phyloP scores from a whole-genome alignment of 2,113 vertebrate species.

The Nyctereutes procyonoides region DNA sequence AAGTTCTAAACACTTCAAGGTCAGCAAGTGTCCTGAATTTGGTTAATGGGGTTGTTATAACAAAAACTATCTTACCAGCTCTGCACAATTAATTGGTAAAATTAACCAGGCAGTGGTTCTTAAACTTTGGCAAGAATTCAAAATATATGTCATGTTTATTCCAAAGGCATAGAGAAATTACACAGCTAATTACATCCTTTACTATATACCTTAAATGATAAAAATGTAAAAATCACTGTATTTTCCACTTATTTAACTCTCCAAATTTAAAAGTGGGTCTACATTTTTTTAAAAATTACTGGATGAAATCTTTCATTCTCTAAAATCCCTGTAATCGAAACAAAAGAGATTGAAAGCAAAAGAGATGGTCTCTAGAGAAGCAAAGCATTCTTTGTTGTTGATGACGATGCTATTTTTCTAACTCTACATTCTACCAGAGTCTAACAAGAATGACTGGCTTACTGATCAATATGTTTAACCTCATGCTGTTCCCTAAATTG shows the following conservation, averaged over 20 bases:
- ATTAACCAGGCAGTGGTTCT: neutral
- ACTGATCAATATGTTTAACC: slow-evolving; percentile 79
- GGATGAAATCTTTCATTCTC: slow-evolving; percentile 51
- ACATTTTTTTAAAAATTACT: neutral
- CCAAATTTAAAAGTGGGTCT: neutral
- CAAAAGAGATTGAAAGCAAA: neutral
- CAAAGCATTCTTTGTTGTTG: slow-evolving; percentile 10
- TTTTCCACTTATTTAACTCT: slow-evolving; percentile 25
- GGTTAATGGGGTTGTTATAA: neutral
- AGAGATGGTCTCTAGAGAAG: slow-evolving; percentile 6
- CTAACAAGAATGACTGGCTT: slow-evolving; percentile 57
- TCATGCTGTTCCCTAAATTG: slow-evolving; percentile 75
- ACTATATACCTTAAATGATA: neutral
- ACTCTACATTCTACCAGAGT: slow-evolving; percentile 37
- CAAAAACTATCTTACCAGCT: neutral
- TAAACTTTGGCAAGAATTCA: neutral
- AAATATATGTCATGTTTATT: neutral
- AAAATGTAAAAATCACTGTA: neutral
- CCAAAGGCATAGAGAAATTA: neutral
- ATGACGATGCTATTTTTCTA: slow-evolving; percentile 64
- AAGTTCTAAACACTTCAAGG: neutral
- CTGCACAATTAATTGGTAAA: neutral
- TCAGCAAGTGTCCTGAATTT: neutral
- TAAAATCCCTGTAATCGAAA: neutral
- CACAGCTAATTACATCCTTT: neutral